Evolutionary conservation across 2,888 invertebrate genomes (phyloP), one percentile per base, ranked within the genome.

Genomic region (Apamea anceps): DNA sequence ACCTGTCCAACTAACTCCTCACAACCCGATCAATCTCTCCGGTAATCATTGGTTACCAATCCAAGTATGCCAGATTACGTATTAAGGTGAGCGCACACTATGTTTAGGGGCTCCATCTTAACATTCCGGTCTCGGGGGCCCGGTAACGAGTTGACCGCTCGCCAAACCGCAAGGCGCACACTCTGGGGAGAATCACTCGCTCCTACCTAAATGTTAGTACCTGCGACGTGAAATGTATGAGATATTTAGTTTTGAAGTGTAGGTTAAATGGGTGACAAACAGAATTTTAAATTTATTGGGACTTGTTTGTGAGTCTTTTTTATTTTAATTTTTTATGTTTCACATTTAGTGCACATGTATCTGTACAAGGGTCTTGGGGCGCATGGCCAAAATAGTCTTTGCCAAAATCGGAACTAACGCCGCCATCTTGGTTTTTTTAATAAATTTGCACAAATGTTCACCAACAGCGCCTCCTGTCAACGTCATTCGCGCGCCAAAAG

Each of bases 121-220:
- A 70, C 57, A 82, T 82, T 82, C 77, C 37, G 32, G 80, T 63
- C 78, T 79, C 72, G 62, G 70, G 66, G 66, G 72, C 60, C 37
- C 75, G 48, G 86, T 92, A 92, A 92, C 88, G 90, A 92, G 90
- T 88, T 91, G 91, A 92, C 92, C 91, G 85, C 80, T 77, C 75
- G 88, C 91, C 92, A 91, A 91, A 87, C 90, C 89, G 77, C 90
- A 75, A 79, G 70, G 67, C 71, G 54, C 42, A 42, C 32, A 60
- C 80, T 76, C 77, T 60, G 60, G 77, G 72, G 67, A 76, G 63
- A 80, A 79, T 73, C 73, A 78, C 25, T 80, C 42, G 42, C 65
- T 76, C 62, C 63, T 65, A 76, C 32, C 60, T 78, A 79, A 45
- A n/a, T 8, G 48, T 85, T 57, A 45, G 54, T 85, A 81, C 28